phyloP scores from a whole-genome alignment of 2,888 invertebrate species.

The Mythimna loreyi region DNA sequence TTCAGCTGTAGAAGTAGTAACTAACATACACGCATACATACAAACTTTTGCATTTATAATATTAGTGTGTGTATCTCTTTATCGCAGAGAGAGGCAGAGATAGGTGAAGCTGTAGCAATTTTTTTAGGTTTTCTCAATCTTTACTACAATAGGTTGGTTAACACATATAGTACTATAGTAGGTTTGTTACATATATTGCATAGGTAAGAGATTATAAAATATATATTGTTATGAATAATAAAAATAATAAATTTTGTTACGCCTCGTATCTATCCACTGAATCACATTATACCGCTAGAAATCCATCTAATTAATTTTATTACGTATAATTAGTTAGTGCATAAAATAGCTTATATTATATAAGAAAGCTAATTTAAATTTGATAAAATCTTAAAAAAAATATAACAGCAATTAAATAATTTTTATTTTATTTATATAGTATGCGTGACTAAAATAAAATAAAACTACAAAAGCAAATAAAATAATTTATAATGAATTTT shows the following conservation, averaged over 20 bases:
- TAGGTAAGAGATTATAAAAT: background rate
- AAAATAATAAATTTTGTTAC: background rate
- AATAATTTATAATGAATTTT: slow-evolving; percentile 8
- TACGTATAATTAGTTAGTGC: background rate
- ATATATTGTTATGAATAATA: background rate
- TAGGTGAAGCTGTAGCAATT: too few species aligned
- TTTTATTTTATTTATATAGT: background rate
- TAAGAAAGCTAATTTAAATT: background rate
- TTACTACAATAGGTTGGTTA: background rate
- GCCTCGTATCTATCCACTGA: background rate
- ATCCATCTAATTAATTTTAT: background rate
- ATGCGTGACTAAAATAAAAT: background rate
- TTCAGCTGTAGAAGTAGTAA: too few species aligned
- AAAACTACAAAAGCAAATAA: slow-evolving; percentile 2
- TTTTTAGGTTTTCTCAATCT: background rate
- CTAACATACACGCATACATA: too few species aligned
- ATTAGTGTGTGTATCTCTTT: too few species aligned
- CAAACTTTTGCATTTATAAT: too few species aligned
- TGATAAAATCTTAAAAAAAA: slow-evolving; percentile 6
- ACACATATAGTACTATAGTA: background rate
- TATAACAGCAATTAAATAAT: background rate
- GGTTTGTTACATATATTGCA: too few species aligned
- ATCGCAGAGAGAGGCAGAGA: too few species aligned
- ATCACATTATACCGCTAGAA: background rate
- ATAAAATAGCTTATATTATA: background rate